These are phyloP conservation scores for Hemicrepidius hirtus DNA, from an alignment of 2,888 invertebrate genomes.

Conservation along the genomic window DNA sequence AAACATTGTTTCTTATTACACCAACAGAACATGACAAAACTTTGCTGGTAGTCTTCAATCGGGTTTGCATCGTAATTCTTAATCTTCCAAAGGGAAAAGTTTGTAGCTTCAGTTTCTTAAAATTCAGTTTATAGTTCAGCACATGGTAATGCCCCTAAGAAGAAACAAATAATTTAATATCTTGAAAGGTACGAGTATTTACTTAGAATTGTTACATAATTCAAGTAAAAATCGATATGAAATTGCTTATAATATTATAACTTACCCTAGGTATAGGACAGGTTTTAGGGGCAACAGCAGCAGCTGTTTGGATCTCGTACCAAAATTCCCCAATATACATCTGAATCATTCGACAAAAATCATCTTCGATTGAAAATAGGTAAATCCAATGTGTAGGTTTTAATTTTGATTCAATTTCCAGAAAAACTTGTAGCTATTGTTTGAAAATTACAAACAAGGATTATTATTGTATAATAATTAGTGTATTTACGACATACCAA, in stretches of 20 bases:
- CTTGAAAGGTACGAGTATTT: too few relatives aligned
- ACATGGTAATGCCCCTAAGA: constrained; percentile 7
- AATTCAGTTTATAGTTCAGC: constrained; percentile 10
- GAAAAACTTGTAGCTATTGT: not conserved
- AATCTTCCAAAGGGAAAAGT: constrained; percentile 32
- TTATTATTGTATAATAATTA: not conserved
- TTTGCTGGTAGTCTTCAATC: not conserved
- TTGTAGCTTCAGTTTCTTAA: constrained; percentile 19
- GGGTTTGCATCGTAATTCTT: constrained; percentile 11
- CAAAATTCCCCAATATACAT: constrained; percentile 4
- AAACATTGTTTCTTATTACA: not conserved
- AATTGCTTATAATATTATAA: not conserved
- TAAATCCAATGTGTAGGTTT: not conserved
- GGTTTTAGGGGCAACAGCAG: not conserved
- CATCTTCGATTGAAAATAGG: constrained; percentile 1
- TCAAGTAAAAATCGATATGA: too few relatives aligned
- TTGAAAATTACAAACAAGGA: not conserved
- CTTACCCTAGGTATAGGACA: constrained; percentile 16
- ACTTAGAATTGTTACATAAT: too few relatives aligned
- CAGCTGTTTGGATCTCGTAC: constrained; percentile 3
- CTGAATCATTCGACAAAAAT: constrained; percentile 1
- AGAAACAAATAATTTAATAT: too few relatives aligned
- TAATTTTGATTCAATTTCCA: constrained; percentile 25
- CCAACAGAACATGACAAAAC: constrained; percentile 2
- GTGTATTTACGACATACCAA: not conserved